Base-by-base conservation (phyloP, 2,113 vertebrate species). In the Pachycephala philippinensis region DNA sequence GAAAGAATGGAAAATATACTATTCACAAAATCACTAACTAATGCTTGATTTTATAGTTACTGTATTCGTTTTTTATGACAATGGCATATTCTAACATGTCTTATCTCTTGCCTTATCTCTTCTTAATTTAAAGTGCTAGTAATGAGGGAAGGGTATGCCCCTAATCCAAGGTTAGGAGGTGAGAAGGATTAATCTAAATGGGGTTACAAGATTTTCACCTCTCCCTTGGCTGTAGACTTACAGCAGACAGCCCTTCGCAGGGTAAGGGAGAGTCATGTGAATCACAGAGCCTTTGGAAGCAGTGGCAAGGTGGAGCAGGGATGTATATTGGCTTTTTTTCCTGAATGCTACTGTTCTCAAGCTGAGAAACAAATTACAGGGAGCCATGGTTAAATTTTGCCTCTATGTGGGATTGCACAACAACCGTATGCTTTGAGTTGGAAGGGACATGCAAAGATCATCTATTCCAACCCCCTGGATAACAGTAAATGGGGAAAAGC, bases 11-110 rank as follows among this genome's bases (percentile, higher is more conserved):
- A 88, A 83, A 90, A 75, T 94, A 90, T 33, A 94, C 83, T 81
- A 52, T 96, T 97, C 96, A 93, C 71, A 92, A 60, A 96, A 95
- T 95, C 78, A 80, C 70, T 71, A 85, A 69, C 49, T 80, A 52
- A 89, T 83, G 74, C 91, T 85, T 93, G 91, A 88, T 96, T 96
- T 93, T 80, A 65, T 84, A 89, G 90, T 85, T 96, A 93, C 94
- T 94, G 84, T 97, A 87, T 92, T 93, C 1, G 0, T 52, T 95
- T 91, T 86, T 77, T 88, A 2, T 72, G 85, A 80, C 45, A 95
- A 92, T 76, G 82, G 87, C 61, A 74, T 89, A 89, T 90, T 92
- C 47, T 63, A 86, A 30, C 33, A 28, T 70, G 53, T 72, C 10
- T 89, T 95, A 59, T 91, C 60, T 92, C 68, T 89, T 90, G 91